Base-by-base conservation (phyloP, 2,888 invertebrate species). In the Dryococelus australis region DNA sequence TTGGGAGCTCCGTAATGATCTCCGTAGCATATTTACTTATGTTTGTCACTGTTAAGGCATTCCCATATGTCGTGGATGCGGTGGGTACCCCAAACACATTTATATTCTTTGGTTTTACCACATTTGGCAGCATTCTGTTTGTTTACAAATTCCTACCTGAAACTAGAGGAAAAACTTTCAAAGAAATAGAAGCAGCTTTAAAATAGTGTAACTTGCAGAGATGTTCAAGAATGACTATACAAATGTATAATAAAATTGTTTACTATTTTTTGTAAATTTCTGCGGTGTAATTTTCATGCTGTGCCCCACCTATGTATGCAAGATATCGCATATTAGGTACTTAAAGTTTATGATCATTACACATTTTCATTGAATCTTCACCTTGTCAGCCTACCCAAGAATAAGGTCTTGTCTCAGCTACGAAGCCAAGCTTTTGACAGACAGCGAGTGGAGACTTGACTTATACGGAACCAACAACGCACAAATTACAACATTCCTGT, bases 81-180 rank as follows among this genome's bases (percentile, higher is more conserved):
- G 90, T 94, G 16, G 92, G 92, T 53, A 91, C 93, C 0, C 91
- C 93, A 80, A 91, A 91, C 78, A 90, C 94, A 16, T 94, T 94
- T 90, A 92, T 92, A 87, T 91, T 92, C 86, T 93, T 94, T 90
- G 92, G 93, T 24, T 89, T 92, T 13, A 91, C 92, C 10, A 94
- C 94, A 88, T 89, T 93, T 9, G 51, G 92, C 0, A 93, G 93
- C 16, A 92, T 93, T 4, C 89, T 90, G 26, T 94, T 93, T 90
- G 91, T 94, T 80, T 93, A 93, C 89, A 90, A 93, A 26, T 94
- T 92, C 90, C 90, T 95, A 85, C 95, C 95, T 0, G 95, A 95
- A 92, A 95, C 94, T 1, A 91, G 94, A 43, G 94, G 94, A 0
- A 94, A 94, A 91, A 93, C 92, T 83, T 94, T 94, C 89, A 90